These are phyloP conservation scores for Apoda limacodes DNA, from an alignment of 2,888 invertebrate genomes.

Conservation along the genomic window DNA sequence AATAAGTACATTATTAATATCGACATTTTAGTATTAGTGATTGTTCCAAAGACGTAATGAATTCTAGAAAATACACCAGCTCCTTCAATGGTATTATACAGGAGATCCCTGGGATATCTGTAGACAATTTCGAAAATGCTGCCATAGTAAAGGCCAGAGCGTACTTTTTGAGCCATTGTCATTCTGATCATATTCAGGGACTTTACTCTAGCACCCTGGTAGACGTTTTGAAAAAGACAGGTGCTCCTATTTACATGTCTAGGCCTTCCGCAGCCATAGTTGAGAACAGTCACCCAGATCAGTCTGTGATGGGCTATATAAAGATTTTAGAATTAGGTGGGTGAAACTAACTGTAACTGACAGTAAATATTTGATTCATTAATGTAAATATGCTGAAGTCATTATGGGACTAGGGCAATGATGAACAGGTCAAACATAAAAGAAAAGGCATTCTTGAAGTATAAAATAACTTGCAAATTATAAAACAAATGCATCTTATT, in stretches of 20 bases:
- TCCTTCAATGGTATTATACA: constrained; percentile 15
- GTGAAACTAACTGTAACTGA: constrained; percentile 7
- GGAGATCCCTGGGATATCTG: constrained; percentile 58
- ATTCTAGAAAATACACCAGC: constrained; percentile 16
- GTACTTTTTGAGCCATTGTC: constrained; percentile 76
- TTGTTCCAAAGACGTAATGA: no score
- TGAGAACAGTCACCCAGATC: constrained; percentile 18
- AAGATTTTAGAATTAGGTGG: constrained; percentile 30
- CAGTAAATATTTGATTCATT: background rate
- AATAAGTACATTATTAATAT: no score
- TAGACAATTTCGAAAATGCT: constrained; percentile 68
- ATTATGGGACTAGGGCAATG: no score
- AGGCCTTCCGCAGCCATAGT: constrained; percentile 32
- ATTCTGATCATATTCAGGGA: constrained; percentile 73
- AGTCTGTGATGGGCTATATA: constrained; percentile 22
- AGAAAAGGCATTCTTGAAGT: no score
- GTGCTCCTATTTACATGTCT: constrained; percentile 32
- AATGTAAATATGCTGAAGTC: no score
- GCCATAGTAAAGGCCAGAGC: constrained; percentile 50
- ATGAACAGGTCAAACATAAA: no score
- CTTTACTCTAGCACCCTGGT: constrained; percentile 27
- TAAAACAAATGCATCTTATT: no score
- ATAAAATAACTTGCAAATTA: no score
- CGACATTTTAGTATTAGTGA: no score
- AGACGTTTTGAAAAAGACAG: constrained; percentile 16